Conservation (phyloP, 2,797 vertebrate genomes). For the Gorsachius magnificus region DNA sequence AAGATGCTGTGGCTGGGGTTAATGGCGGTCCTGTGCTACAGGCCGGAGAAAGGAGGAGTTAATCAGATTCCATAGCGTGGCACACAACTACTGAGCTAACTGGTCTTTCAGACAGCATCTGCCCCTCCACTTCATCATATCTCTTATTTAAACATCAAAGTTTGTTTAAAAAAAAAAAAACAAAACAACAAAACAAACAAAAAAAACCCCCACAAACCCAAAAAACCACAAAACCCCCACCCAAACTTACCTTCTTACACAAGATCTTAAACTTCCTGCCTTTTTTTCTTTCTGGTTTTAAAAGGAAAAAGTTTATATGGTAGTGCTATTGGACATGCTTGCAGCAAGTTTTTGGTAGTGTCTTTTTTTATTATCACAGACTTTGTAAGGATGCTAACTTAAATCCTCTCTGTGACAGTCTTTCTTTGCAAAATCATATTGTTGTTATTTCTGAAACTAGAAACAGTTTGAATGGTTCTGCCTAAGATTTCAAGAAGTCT, state of each 20-base stretch:
- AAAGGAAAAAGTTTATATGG: neutral
- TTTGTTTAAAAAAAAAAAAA: neutral
- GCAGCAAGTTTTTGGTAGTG: neutral
- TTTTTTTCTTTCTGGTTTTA: neutral
- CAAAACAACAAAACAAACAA: too few relatives aligned
- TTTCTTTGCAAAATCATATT: neutral
- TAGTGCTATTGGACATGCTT: neutral
- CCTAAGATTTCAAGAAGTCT: neutral
- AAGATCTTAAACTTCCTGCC: neutral
- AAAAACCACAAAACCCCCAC: neutral
- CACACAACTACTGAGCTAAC: neutral
- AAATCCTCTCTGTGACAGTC: neutral
- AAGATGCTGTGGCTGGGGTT: neutral
- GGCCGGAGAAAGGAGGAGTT: neutral
- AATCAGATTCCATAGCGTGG: accelerated
- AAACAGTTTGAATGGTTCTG: neutral
- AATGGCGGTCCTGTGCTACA: neutral
- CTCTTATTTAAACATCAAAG: neutral
- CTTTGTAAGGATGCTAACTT: neutral
- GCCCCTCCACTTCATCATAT: neutral
- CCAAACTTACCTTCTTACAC: neutral
- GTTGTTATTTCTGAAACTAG: neutral
- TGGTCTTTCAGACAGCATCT: neutral
- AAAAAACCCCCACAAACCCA: too few relatives aligned
- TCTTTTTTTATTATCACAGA: neutral